Evolutionary conservation across 1,140 invertebrate genomes (phyloP).

Genomic region (Cephus cinctus): DNA sequence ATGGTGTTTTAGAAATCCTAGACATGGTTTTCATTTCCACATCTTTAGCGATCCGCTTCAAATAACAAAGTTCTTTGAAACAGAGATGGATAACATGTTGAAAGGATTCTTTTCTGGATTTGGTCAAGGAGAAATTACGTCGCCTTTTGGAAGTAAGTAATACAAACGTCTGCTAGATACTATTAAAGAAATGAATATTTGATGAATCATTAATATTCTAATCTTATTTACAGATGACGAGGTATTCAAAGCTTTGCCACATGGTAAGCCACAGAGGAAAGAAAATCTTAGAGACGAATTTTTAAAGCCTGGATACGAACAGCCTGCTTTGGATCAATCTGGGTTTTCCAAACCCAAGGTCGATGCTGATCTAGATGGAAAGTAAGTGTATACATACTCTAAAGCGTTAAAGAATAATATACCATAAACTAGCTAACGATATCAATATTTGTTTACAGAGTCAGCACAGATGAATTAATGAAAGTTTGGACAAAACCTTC

Average conservation of each 20-base stretch:
- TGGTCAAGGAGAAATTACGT: not conserved
- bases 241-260: conserved; percentile 10
- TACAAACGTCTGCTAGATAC: too few relatives aligned
- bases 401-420: too few relatives aligned
- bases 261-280: conserved; percentile 6
- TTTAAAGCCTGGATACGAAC: conserved; percentile 48
- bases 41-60: conserved; percentile 42
- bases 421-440: too few relatives aligned
- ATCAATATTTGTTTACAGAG: conserved; percentile 37
- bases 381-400: too few relatives aligned
- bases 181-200: not conserved
- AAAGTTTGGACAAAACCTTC: conserved; percentile 38
- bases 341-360: conserved; percentile 21
- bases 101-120: conserved; percentile 25
- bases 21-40: conserved; percentile 24
- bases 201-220: not conserved
- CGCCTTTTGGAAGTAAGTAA: too few relatives aligned
- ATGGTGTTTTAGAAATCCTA: conserved; percentile 18
- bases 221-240: conserved; percentile 10
- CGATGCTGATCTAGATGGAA: conserved; percentile 58
- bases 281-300: conserved; percentile 47
- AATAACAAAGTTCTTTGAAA: conserved; percentile 41
- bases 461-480: conserved; percentile 45
- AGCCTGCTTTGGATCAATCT: conserved; percentile 17
- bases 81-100: conserved; percentile 40